A percentile compares a stretch with the other conserved stretches of the same genome.
Conservation (phyloP, 2,113 vertebrate species). For the Raja brachyura region DNA sequence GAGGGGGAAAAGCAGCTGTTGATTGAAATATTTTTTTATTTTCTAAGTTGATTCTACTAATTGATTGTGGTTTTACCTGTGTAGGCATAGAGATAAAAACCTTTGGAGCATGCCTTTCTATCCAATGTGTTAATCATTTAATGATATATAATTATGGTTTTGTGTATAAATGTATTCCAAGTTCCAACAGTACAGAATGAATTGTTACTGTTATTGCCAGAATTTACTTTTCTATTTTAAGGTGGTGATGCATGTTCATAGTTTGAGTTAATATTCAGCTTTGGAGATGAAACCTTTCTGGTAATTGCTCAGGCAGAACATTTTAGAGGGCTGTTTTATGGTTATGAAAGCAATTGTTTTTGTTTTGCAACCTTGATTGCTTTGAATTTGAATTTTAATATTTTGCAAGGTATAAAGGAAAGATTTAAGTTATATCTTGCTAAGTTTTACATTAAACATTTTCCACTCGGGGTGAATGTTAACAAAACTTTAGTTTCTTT, state of each 20-base stretch:
- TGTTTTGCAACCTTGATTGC: background rate
- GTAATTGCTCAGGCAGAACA: background rate
- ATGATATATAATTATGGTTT: background rate
- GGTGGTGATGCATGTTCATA: background rate
- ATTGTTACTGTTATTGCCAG: slow-evolving; percentile 6
- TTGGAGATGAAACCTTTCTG: too few relatives aligned
- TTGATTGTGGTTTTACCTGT: background rate
- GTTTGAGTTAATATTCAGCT: background rate
- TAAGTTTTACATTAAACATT: background rate
- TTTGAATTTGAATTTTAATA: background rate
- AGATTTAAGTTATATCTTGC: background rate
- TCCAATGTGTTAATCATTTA: background rate
- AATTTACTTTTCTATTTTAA: too few relatives aligned
- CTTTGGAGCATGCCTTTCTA: background rate
- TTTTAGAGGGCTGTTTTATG: slow-evolving; percentile 42
- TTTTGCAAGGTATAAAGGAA: background rate
- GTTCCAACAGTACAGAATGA: slow-evolving; percentile 18
- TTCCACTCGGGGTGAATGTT: background rate
- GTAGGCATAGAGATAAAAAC: background rate
- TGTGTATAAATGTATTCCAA: background rate
- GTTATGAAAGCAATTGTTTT: slow-evolving; percentile 31
- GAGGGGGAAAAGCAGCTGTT: background rate
- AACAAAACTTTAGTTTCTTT: background rate
- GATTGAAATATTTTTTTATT: background rate
- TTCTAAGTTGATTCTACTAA: background rate